Percentiles rank a stretch among this genome's conserved stretches.
These are phyloP conservation scores for Lonchura striata DNA, from an alignment of 2,113 vertebrate species.

Conservation along the genomic window DNA sequence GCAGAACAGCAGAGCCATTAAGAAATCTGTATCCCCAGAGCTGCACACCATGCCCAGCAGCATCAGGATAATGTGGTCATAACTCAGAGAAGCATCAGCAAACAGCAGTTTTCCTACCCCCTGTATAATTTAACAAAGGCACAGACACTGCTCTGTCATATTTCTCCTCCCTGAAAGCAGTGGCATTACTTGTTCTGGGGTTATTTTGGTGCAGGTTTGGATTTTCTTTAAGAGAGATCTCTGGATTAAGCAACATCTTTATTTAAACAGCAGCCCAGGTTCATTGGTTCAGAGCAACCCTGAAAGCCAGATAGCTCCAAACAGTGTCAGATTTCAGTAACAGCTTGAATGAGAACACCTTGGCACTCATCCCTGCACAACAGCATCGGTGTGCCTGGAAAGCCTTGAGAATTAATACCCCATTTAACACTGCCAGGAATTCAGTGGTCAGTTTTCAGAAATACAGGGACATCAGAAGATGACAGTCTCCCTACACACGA, in stretches of 20 bases:
- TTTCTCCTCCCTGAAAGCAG: neutral
- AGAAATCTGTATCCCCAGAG: neutral
- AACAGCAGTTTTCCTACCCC: neutral
- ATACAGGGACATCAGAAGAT: neutral
- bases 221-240: neutral
- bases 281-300: neutral
- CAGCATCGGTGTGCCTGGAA: neutral
- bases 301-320: neutral
- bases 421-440: neutral
- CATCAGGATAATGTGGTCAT: neutral
- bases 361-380: neutral
- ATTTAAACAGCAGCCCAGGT: neutral
- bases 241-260: neutral
- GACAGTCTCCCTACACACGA: neutral
- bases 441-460: neutral
- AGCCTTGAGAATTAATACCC: neutral
- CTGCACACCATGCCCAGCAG: neutral
- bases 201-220: neutral
- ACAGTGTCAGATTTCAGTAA: neutral
- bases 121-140: neutral
- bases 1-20: neutral
- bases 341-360: neutral
- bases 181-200: neutral
- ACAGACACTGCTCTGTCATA: neutral
- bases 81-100: conserved; percentile 7